Percentiles rank a stretch among this genome's conserved stretches.
Evolutionary conservation across 2,797 vertebrate species (phyloP).

Genomic region (Clarias pachynema): DNA sequence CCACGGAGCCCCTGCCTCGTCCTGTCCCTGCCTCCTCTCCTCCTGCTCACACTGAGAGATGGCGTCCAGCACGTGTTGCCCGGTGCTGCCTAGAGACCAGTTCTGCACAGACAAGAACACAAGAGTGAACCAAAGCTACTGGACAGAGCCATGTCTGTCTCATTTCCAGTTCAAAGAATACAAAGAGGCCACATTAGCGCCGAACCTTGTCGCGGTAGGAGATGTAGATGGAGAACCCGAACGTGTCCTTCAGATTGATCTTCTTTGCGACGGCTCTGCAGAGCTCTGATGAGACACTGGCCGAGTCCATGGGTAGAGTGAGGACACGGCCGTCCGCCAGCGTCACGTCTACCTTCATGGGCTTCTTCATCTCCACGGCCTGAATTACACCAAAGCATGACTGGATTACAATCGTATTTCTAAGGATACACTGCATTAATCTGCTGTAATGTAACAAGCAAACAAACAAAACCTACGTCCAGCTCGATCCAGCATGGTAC

Average conservation of each 20-base stretch:
- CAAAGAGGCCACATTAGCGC: neutral
- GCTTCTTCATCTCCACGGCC: slow-evolving; percentile 85
- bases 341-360: slow-evolving; percentile 75
- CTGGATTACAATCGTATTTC: slow-evolving; percentile 7
- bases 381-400: slow-evolving; percentile 56
- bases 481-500: slow-evolving; percentile 89
- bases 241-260: slow-evolving; percentile 77
- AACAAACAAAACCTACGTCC: slow-evolving; percentile 73
- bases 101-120: slow-evolving; percentile 69
- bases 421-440: neutral
- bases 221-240: slow-evolving; percentile 92
- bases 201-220: slow-evolving; percentile 86
- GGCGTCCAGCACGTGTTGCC: slow-evolving; percentile 85
- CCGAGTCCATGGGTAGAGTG: slow-evolving; percentile 82
- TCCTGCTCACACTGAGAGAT: slow-evolving; percentile 95
- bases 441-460: neutral
- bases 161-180: neutral
- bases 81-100: slow-evolving; percentile 86
- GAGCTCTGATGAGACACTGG: slow-evolving; percentile 85
- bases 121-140: neutral
- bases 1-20: slow-evolving; percentile 83
- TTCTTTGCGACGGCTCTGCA: slow-evolving; percentile 78
- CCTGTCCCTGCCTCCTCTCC: slow-evolving; percentile 76
- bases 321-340: slow-evolving; percentile 77
- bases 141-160: neutral